Evolutionary conservation across 2,113 vertebrate genomes (phyloP).

Genomic region (Larimichthys crocea): DNA sequence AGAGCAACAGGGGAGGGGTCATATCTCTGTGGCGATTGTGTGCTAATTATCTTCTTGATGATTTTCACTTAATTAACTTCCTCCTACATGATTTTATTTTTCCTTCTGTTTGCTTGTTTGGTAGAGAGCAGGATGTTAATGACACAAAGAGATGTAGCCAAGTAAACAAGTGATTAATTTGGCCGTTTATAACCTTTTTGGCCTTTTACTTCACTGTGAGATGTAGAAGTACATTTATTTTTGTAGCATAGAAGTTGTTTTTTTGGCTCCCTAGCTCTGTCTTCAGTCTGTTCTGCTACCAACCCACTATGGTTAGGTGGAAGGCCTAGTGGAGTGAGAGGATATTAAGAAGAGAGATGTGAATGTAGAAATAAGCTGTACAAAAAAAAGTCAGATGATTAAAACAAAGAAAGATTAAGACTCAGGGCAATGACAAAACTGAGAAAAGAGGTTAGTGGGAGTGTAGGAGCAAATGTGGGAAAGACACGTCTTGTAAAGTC

Average conservation of each 20-base stretch:
- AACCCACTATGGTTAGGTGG: no score
- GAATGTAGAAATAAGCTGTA: not conserved
- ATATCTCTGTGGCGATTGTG: not conserved
- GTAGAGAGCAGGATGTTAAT: not conserved
- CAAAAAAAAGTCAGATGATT: not conserved
- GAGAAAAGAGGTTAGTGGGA: constrained; percentile 8
- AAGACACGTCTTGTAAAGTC: constrained; percentile 37
- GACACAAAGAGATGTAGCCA: not conserved
- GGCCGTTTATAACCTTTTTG: not conserved
- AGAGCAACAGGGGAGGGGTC: not conserved
- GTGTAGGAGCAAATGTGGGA: constrained; percentile 47
- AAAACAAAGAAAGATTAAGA: constrained; percentile 13
- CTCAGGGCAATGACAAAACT: constrained; percentile 2
- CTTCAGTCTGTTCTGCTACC: not conserved
- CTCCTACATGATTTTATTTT: not conserved
- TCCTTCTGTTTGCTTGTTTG: not conserved
- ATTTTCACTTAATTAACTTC: not conserved
- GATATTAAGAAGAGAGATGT: not conserved
- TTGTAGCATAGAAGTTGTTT: not conserved
- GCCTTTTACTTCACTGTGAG: not conserved
- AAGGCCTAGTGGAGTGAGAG: not conserved
- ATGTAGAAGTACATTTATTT: not conserved
- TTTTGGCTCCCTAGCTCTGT: not conserved
- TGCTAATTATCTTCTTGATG: not conserved
- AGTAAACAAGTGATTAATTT: not conserved